Base-by-base conservation (phyloP, 2,113 vertebrate species). In the Gasterosteus aculeatus region DNA sequence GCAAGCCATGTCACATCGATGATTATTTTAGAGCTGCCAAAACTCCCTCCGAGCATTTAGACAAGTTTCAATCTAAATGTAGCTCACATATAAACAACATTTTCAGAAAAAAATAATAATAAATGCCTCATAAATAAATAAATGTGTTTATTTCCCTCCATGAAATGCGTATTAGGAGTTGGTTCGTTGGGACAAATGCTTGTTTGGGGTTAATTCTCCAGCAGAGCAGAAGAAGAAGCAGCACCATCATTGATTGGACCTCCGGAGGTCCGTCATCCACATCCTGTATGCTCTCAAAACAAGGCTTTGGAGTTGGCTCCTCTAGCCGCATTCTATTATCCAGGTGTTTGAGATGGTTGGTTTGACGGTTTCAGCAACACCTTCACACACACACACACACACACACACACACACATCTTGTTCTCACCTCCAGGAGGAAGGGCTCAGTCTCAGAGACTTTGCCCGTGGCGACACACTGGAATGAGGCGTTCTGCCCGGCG, bases 391-490 rank as follows among this genome's bases (percentile, higher is more conserved):
- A n/a, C n/a, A n/a, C n/a, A n/a, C n/a, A n/a, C n/a, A 54, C 26
- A 75, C 29, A 38, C 33, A 41, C 35, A 59, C 19, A 35, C 65
- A 61, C 19, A n/a, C 18, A 33, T 56, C 26, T 47, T 0, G 1
- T 29, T 66, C 93, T 95, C 83, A 97, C 97, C 96, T 98, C 96
- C 90, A 98, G 90, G 15, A 97, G 89, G 87, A 96, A 97, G 22
- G 81, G 90, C 77, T 97, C 96, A 0, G 91, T 90, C 84, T 97
- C 96, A 0, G 94, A 89, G 0, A 95, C 94, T 62, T 95, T 94
- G 75, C 96, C 96, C 0, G 95, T 94, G 0, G 96, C 96, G 86
- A 96, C 94, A 1, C 97, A 98, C 89, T 96, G 96, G 93, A 98
- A 98, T 0, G 96, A 96, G 65, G 96, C 96, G 0, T 98, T 98